Evolutionary conservation across 2,797 vertebrate species (phyloP), one percentile per base, ranked within the genome.

Genomic region (Silurus aristotelis): DNA sequence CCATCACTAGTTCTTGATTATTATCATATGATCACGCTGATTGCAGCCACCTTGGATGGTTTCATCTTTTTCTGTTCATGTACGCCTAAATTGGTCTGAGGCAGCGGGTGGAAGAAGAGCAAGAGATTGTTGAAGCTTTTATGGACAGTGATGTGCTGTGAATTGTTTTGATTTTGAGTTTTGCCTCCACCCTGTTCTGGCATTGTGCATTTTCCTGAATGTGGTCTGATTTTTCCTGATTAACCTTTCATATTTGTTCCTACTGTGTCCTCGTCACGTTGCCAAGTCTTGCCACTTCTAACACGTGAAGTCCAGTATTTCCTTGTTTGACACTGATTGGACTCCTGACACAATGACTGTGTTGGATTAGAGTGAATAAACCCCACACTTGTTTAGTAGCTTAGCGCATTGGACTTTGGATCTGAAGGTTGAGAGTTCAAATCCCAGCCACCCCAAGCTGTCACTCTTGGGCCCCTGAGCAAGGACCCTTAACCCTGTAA

Each of bases 21-120:
- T 25, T 14, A n/a, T 67, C 25, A 5, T 52, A 14, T 66, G 25
- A 46, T 58, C 27, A 43, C 6, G 6, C 64, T 64, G 78, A 38
- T 87, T 84, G 60, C 25, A 48, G 83, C 83, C 73, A 87, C 76
- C 76, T 84, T 82, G 78, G 73, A 70, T 46, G 75, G 52, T 87
- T 87, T 82, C 13, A n/a, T 38, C 77, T 31, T 2, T 2, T 73
- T 82, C 85, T 79, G 56, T 87, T 79, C 84, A 87, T 85, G 82
- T 88, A 84, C 60, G 81, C 77, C 79, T 83, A 80, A 83, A 82
- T 84, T 87, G 10, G 9, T 52, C 6, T 52, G 9, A 82, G 83
- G 83, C 85, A 56, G 66, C 20, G 43, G 80, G 76, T 56, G 68
- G 38, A 82, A 66, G 80, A 48, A 66, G 84, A 80, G 31, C 77